Conservation (phyloP, 2,888 invertebrate genomes). For the Abrostola tripartita region DNA sequence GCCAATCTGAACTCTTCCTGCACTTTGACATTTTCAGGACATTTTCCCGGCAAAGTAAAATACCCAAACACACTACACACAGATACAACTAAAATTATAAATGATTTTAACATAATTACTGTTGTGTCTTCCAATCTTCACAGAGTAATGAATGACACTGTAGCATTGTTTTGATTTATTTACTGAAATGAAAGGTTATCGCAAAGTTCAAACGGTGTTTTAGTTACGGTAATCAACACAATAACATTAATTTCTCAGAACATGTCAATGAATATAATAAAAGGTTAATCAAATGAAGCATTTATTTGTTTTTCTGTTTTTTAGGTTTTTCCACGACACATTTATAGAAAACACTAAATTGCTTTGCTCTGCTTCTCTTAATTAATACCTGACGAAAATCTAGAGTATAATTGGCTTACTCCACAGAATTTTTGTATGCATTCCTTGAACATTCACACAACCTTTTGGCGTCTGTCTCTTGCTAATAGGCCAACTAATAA, state of each 20-base stretch:
- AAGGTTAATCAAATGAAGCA: neutral
- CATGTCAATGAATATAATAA: conserved; percentile 12
- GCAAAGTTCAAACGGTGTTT: conserved; percentile 22
- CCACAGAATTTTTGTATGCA: too few species aligned
- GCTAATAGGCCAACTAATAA: too few species aligned
- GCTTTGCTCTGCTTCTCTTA: too few species aligned
- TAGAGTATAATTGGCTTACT: too few species aligned
- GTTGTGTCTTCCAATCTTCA: neutral
- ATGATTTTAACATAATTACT: conserved; percentile 63
- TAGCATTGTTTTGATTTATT: conserved; percentile 17
- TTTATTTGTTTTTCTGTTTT: too few species aligned
- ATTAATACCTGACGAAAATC: too few species aligned
- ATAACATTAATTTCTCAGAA: conserved; percentile 35
- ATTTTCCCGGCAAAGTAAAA: conserved; percentile 76
- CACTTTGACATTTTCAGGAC: conserved; percentile 72
- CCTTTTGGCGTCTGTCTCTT: too few species aligned
- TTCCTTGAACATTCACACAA: too few species aligned
- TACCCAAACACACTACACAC: conserved; percentile 66
- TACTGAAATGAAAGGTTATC: conserved; percentile 44
- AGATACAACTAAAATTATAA: conserved; percentile 49
- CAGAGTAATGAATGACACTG: conserved; percentile 15
- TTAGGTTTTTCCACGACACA: too few species aligned
- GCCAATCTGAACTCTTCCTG: conserved; percentile 74
- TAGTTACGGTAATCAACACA: neutral
- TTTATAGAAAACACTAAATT: too few species aligned